These are phyloP conservation scores for Papilio aristodemus DNA, from an alignment of 1,140 invertebrate species.

Conservation along the genomic window DNA sequence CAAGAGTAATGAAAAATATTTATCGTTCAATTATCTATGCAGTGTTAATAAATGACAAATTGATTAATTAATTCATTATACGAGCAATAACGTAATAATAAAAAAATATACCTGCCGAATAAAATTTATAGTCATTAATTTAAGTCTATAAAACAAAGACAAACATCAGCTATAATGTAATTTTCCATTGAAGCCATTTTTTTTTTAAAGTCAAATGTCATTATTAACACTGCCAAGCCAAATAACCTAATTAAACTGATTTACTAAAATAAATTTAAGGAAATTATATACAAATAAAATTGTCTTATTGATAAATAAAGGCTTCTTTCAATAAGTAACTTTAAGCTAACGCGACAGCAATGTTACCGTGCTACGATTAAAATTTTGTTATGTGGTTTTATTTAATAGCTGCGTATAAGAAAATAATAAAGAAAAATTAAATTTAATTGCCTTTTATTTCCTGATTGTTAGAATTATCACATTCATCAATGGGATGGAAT, in stretches of 20 bases:
- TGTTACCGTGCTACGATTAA: constrained; percentile 28
- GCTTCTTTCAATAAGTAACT: constrained; percentile 32
- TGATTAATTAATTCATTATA: not conserved
- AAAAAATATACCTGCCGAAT: too few relatives aligned
- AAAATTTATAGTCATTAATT: too few relatives aligned
- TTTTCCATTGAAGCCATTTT: too few relatives aligned
- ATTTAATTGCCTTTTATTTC: constrained; percentile 29
- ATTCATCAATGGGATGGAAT: too few relatives aligned
- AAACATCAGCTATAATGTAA: too few relatives aligned
- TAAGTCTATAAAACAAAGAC: too few relatives aligned
- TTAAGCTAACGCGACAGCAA: constrained; percentile 32
- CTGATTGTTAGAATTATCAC: not conserved
- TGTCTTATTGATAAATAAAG: constrained; percentile 22
- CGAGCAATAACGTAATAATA: too few relatives aligned
- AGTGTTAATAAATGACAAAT: constrained; percentile 15
- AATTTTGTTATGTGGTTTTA: constrained; percentile 48
- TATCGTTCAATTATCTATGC: not conserved
- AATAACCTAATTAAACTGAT: constrained; percentile 26
- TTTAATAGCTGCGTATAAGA: constrained; percentile 46
- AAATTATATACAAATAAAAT: constrained; percentile 19
- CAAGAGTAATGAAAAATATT: not conserved
- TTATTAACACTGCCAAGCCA: constrained; percentile 25
- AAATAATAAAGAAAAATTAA: constrained; percentile 51
- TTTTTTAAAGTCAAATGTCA: constrained; percentile 19
- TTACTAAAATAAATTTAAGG: constrained; percentile 33